Evolutionary conservation across 2,113 vertebrate genomes (phyloP), one percentile per base, ranked within the genome.

Genomic region (Picathartes gymnocephalus): DNA sequence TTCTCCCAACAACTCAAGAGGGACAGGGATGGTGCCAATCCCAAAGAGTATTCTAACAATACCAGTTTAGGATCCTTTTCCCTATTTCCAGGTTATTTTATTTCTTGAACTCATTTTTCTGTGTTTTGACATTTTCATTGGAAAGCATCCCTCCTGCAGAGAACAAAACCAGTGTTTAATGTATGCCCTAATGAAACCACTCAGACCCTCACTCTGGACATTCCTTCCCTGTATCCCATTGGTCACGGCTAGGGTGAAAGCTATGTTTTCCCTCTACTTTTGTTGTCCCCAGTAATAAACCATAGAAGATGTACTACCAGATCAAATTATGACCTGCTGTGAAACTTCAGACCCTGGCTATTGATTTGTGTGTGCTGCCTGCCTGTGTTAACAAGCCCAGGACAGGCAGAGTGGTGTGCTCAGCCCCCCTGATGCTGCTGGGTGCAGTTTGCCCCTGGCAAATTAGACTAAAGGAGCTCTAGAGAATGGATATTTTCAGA

Each of bases 281-380:
- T 94, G 48, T 62, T 95, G 93, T 95, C 27, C 35, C 23, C 42
- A 44, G 73, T 87, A 95, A 95, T 64, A 94, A 81, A 72, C 84
- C 73, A 54, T 40, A 60, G 33, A 72, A 58, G 84, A 8, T 85
- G 45, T 53, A 93, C 94, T 81, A 90, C 61, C 37, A 53, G 77
- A 81, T 74, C 71, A 89, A 94, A 90, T 56, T 72, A 65, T 8
- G 62, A 61, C 84, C 91, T 89, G 89, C 91, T 95, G 89, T 76
- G 92, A 82, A 80, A 81, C 53, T 39, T 39, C 37, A 94, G n/a
- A 39, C 24, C 47, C 40, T 87, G 62, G 57, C 37, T 76, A 87
- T 79, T 65, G 89, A 85, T 94, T 9, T 48, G 61, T 62, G 47
- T 57, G 61, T 35, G 48, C 60, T 78, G 64, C 76, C 69, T 88